Evolutionary conservation across 2,888 invertebrate genomes (phyloP), one percentile per base, ranked within the genome.

Genomic region (Lasioglossum villosulum): DNA sequence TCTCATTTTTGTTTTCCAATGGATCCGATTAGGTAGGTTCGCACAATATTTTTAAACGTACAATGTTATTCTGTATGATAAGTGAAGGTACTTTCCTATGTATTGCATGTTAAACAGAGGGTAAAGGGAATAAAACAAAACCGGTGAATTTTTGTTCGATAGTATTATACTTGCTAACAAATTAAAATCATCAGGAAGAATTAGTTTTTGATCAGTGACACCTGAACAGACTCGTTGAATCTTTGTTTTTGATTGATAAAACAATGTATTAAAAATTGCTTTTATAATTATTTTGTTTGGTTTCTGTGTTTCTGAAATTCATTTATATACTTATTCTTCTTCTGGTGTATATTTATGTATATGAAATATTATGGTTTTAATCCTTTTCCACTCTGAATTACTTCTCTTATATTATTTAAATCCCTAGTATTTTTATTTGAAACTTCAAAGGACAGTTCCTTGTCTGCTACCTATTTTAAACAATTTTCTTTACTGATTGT

Each of bases 1-100:
- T 63, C 63, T 34, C 63, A 63, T 34, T 63, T 63, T 63, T 63
- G 63, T 27, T 63, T 63, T 63, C 63, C 63, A 63, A 63, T 63
- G 63, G 63, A 63, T 63, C 63, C 63, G 19, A 63, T 63, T 63
- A 63, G 63, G 63, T 63, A 63, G 63, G 30, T 30, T 34, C 63
- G 3, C 34, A 30, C 12, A 63, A 63, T 66, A 48, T 63, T 63
- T 59, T 63, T 63, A 30, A 63, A 63, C 63, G 16, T 59, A 27
- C 27, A 16, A 63, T 63, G 30, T 30, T 30, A 30, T 63, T 63
- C 30, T 63, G 63, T 63, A 63, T 30, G 3, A 30, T 30, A 63
- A 63, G 30, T 30, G n/a, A 19, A 27, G 14, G 16, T 63, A 30
- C 30, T 27, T 63, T 0, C 16, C 5, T 30, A 30, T 30, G 30